Evolutionary conservation across 2,113 vertebrate species (phyloP), one percentile per base, ranked within the genome.

Genomic region (Pedionomus torquatus): DNA sequence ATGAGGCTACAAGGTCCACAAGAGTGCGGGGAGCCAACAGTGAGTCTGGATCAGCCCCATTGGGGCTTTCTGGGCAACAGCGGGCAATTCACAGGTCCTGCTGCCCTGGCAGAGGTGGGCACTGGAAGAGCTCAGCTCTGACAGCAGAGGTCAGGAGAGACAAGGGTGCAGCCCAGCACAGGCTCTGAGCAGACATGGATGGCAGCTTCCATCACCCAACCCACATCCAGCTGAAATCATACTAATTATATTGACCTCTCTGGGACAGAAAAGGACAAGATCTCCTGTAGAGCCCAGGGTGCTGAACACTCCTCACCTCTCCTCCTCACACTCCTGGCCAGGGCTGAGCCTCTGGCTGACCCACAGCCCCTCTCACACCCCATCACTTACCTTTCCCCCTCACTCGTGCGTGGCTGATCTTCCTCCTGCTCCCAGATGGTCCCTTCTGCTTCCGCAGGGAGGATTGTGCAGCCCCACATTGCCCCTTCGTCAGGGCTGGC

Each of bases 321-420:
- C 11, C 31, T 10, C 24, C 17, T 33, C 20, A 21, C 1, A 1
- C 19, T 44, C 60, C 69, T 10, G 54, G 77, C 46, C 69, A 33
- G 44, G 18, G 12, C 39, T n/a, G 57, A 75, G 55, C 35, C 46
- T 10, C 28, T 0, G 0, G 19, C 28, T 48, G 26, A 13, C 68
- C 63, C 79, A 7, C 58, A 25, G 39, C 8, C 25, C 24, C 41
- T 4, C 77, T n/a, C 20, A 3, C 11, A 16, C 4, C 2, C 28
- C 31, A 39, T 8, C 65, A 18, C 93, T 93, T 63, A 96, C 97
- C 97, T 77, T 60, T 97, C 46, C 93, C 95, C 28, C 54, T 96
- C 80, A 96, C 92, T 16, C 11, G 51, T 5, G 77, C 20, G 0
- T 1, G 86, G 78, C 93, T 96, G 96, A 97, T 85, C 93, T 80